These are phyloP conservation scores for Bufo gargarizans DNA, from an alignment of 2,113 vertebrate species.

Conservation along the genomic window DNA sequence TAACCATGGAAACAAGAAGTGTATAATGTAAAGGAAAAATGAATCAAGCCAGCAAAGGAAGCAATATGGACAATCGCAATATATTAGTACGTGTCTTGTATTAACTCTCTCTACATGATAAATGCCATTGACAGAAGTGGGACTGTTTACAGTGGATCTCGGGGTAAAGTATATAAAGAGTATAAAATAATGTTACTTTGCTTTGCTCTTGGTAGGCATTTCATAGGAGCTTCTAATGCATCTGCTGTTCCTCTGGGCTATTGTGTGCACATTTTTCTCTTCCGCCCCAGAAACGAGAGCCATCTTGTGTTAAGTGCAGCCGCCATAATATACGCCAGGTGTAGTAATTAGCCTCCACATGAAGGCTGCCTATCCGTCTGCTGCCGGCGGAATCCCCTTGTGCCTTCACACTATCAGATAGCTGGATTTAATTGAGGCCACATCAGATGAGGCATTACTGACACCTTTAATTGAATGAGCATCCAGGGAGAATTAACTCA, in stretches of 20 bases:
- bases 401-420: constrained; percentile 83
- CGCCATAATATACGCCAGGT: constrained; percentile 84
- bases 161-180: neutral
- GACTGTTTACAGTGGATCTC: neutral
- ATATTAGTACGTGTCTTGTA: too few relatives aligned
- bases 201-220: constrained; percentile 34
- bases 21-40: too few relatives aligned
- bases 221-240: constrained; percentile 6
- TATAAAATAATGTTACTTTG: constrained; percentile 6
- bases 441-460: constrained; percentile 89
- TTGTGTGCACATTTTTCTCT: constrained; percentile 44
- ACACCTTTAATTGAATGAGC: constrained; percentile 91
- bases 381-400: constrained; percentile 78
- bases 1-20: too few relatives aligned
- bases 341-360: constrained; percentile 84
- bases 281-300: constrained; percentile 64
- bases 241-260: constrained; percentile 49
- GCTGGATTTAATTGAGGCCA: constrained; percentile 88
- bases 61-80: too few relatives aligned
- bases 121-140: too few relatives aligned
- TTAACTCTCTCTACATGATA: too few relatives aligned
- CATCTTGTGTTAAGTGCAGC: constrained; percentile 70
- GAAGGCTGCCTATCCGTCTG: constrained; percentile 83
- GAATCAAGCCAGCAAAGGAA: too few relatives aligned
- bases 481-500: constrained; percentile 82